Evolutionary conservation across 1,140 invertebrate genomes (phyloP).

Genomic region (Drosophila sechellia): DNA sequence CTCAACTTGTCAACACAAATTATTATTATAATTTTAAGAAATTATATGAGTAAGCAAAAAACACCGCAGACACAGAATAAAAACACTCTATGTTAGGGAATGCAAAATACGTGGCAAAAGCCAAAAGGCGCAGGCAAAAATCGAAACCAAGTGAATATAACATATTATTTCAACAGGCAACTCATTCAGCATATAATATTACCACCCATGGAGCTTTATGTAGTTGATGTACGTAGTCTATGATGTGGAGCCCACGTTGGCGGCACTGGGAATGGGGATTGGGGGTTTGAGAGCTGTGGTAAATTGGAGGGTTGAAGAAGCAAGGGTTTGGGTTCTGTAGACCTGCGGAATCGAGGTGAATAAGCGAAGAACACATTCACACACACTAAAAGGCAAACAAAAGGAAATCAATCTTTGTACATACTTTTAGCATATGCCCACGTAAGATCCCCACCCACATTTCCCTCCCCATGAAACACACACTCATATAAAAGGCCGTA

Average conservation of each 20-base stretch:
- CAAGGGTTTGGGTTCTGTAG: slow-evolving; percentile 9
- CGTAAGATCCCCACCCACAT: slow-evolving; percentile 18
- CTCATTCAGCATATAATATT: slow-evolving; percentile 58
- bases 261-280: neutral
- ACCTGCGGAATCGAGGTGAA: slow-evolving; percentile 66
- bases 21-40: no score
- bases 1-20: no score
- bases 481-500: slow-evolving; percentile 6
- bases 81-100: slow-evolving; percentile 13
- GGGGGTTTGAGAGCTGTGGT: neutral
- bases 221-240: slow-evolving; percentile 46
- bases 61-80: neutral
- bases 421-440: slow-evolving; percentile 69
- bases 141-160: slow-evolving; percentile 63
- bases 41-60: no score
- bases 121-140: slow-evolving; percentile 36
- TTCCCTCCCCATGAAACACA: neutral
- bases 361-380: slow-evolving; percentile 45
- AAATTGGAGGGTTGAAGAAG: neutral
- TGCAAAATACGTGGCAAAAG: slow-evolving; percentile 10
- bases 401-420: slow-evolving; percentile 79
- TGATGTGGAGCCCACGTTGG: neutral
- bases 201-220: slow-evolving; percentile 49
- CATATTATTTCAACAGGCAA: slow-evolving; percentile 66
- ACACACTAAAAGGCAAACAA: slow-evolving; percentile 77